A percentile compares a stretch with the other conserved stretches of the same genome.
Conservation (phyloP, 1,140 invertebrate genomes). For the Platorchestia sp. region DNA sequence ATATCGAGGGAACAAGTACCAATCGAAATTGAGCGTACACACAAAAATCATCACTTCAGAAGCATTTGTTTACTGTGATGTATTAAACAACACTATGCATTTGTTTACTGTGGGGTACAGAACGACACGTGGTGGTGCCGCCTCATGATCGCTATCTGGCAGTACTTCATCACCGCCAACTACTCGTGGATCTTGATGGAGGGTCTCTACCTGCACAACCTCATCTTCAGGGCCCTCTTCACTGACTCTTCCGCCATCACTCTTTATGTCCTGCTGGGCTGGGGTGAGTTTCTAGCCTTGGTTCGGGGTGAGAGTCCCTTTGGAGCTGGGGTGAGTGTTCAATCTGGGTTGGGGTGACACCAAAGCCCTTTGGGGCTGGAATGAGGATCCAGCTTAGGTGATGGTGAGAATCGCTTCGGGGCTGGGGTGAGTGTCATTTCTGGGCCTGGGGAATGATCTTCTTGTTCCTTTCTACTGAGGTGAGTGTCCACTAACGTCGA, state of each 20-base stretch:
- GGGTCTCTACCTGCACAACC: constrained; percentile 84
- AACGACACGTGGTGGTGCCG: constrained; percentile 78
- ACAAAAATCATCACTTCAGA: no score
- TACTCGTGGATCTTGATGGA: constrained; percentile 88
- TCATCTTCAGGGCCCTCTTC: constrained; percentile 82
- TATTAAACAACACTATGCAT: not conserved
- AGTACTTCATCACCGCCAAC: constrained; percentile 83
- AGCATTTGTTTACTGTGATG: no score
- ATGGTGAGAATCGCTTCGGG: no score
- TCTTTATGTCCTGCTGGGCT: constrained; percentile 80
- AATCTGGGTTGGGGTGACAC: not conserved
- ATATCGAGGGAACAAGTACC: no score
- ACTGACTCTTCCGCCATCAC: constrained; percentile 76
- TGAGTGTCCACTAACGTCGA: no score
- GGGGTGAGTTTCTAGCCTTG: constrained; percentile 76
- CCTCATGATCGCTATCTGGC: constrained; percentile 77
- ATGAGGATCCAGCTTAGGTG: no score
- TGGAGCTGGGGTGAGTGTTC: not conserved
- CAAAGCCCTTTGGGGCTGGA: no score
- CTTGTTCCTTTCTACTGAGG: no score
- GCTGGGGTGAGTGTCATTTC: no score
- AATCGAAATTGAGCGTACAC: no score
- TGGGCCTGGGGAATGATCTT: no score
- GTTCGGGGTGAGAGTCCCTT: not conserved
- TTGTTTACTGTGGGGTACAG: not conserved